These are phyloP conservation scores for Oreochromis spilurus DNA, from an alignment of 2,113 vertebrate species.

Conservation along the genomic window DNA sequence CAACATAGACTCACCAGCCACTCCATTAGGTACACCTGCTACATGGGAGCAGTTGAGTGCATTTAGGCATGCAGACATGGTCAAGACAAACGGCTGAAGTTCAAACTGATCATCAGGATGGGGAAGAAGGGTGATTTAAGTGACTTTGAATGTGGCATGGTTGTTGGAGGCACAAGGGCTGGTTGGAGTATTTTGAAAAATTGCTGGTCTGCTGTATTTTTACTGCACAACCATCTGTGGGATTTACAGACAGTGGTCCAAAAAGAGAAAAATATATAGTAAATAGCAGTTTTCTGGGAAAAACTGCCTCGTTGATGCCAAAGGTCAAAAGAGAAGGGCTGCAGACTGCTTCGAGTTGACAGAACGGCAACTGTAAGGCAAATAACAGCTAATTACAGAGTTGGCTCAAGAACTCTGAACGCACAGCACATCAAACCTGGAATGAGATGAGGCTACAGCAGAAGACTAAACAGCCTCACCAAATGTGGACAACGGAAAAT, in stretches of 20 bases:
- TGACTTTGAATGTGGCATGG: background rate
- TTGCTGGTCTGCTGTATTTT: background rate
- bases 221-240: background rate
- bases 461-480: background rate
- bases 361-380: background rate
- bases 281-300: background rate
- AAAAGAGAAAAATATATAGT: background rate
- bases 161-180: background rate
- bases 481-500: background rate
- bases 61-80: background rate
- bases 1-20: background rate
- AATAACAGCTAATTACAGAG: background rate
- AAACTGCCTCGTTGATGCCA: background rate
- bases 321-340: background rate
- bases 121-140: background rate
- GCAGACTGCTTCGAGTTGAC: background rate
- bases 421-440: background rate
- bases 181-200: background rate
- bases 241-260: background rate
- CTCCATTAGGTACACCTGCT: no score
- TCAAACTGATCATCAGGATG: no score
- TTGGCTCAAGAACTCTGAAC: background rate
- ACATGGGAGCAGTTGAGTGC: background rate
- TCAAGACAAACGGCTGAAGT: background rate
- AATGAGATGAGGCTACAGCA: background rate